A percentile compares a stretch with the other conserved stretches of the same genome.
Conservation (phyloP, 53 echinoderm and acorn worm genomes). For the Apostichopus leukothele region DNA sequence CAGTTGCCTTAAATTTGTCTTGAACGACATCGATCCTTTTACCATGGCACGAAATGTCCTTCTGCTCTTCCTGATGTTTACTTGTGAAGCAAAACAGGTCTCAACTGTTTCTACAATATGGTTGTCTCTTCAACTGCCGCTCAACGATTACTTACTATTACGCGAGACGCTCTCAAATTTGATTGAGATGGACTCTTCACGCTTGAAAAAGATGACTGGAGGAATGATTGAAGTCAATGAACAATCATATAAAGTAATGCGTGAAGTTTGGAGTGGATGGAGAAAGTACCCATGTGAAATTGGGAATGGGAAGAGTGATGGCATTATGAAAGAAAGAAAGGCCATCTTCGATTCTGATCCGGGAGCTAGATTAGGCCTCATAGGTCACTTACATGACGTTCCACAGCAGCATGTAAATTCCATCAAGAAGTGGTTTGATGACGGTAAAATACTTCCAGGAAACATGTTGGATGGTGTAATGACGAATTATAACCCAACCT, state of each 20-base stretch:
- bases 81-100: not conserved
- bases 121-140: constrained; percentile 20
- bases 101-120: constrained; percentile 22
- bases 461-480: not conserved
- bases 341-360: constrained; percentile 18
- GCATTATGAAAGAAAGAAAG: not conserved
- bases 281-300: constrained; percentile 4
- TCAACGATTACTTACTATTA: constrained; percentile 14
- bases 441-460: constrained; percentile 7
- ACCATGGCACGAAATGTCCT: constrained; percentile 27
- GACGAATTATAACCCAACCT: constrained; percentile 27
- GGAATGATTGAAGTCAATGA: not conserved
- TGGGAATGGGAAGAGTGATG: too few relatives aligned
- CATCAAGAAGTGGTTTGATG: constrained; percentile 28
- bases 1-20: not conserved
- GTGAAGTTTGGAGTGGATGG: constrained; percentile 40
- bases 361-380: not conserved
- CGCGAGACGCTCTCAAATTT: not conserved
- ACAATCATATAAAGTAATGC: not conserved
- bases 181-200: not conserved
- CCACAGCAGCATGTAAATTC: constrained; percentile 5
- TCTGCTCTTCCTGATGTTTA: constrained; percentile 8
- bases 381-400: constrained; percentile 13
- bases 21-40: constrained; percentile 39
- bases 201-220: not conserved